Percentiles rank a stretch among this genome's conserved stretches.
Evolutionary conservation across 2,888 invertebrate species (phyloP).

Genomic region (Thera obeliscata): DNA sequence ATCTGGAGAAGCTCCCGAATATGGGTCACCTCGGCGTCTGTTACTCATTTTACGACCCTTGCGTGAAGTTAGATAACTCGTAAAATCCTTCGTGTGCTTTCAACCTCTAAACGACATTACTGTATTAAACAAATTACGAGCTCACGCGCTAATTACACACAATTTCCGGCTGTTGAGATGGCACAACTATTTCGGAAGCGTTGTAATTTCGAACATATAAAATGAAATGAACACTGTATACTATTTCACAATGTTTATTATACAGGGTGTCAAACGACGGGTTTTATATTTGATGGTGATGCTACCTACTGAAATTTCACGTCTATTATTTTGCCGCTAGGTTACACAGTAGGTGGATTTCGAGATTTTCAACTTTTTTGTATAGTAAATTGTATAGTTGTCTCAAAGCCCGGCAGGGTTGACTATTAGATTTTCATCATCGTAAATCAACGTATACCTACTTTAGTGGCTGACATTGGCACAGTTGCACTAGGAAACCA

Average conservation of each 20-base stretch:
- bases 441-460: conserved; percentile 22
- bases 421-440: conserved; percentile 25
- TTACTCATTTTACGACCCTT: conserved; percentile 45
- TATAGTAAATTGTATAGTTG: no score
- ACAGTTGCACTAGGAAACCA: conserved; percentile 36
- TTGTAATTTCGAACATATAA: no score
- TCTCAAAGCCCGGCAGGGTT: conserved; percentile 6
- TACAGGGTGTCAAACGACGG: no score
- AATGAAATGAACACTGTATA: no score
- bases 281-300: no score
- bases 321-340: no score
- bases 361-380: no score
- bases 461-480: conserved; percentile 38
- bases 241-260: no score
- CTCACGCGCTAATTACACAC: conserved; percentile 13
- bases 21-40: conserved; percentile 39
- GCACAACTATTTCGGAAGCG: not conserved
- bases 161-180: not conserved
- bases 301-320: no score
- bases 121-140: conserved; percentile 26
- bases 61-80: conserved; percentile 44
- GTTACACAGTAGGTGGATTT: no score
- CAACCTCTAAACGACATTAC: conserved; percentile 31
- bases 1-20: conserved; percentile 39
- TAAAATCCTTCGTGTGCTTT: conserved; percentile 43